A percentile compares a stretch with the other conserved stretches of the same genome.
phyloP scores from a whole-genome alignment of 2,113 vertebrate genomes.

The Halcyon malimbica region DNA sequence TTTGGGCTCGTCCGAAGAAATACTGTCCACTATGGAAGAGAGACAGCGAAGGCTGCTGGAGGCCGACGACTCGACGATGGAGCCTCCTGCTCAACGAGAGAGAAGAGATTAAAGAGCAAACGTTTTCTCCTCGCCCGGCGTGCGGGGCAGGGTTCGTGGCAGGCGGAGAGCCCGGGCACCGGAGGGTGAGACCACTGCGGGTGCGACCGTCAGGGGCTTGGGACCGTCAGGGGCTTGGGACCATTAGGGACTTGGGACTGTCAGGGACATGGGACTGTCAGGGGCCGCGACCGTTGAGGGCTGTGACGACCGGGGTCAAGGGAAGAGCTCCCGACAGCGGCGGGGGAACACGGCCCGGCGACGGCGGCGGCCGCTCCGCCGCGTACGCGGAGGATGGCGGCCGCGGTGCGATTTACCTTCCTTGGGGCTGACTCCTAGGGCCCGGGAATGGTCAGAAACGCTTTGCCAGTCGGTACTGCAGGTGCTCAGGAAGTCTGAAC shows the following conservation, averaged over 20 bases:
- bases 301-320: not conserved
- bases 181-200: not conserved
- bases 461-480: slow-evolving; percentile 85
- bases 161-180: not conserved
- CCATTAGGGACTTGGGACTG: no score
- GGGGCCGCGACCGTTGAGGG: not conserved
- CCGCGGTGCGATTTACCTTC: slow-evolving; percentile 80
- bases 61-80: slow-evolving; percentile 80
- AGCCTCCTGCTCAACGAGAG: slow-evolving; percentile 67
- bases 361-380: not conserved
- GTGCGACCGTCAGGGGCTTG: not conserved
- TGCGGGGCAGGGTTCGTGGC: not conserved
- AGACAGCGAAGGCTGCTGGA: slow-evolving; percentile 93
- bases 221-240: no score
- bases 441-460: slow-evolving; percentile 88
- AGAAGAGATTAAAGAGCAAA: not conserved
- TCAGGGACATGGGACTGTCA: no score
- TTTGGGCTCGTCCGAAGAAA: slow-evolving; percentile 87
- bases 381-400: not conserved
- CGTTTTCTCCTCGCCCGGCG: not conserved
- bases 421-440: slow-evolving; percentile 73
- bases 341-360: not conserved
- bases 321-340: not conserved
- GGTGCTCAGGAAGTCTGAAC: slow-evolving; percentile 82
- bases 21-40: slow-evolving; percentile 97